Conservation (phyloP, 1,140 invertebrate species). For the Lethrus apterus region DNA sequence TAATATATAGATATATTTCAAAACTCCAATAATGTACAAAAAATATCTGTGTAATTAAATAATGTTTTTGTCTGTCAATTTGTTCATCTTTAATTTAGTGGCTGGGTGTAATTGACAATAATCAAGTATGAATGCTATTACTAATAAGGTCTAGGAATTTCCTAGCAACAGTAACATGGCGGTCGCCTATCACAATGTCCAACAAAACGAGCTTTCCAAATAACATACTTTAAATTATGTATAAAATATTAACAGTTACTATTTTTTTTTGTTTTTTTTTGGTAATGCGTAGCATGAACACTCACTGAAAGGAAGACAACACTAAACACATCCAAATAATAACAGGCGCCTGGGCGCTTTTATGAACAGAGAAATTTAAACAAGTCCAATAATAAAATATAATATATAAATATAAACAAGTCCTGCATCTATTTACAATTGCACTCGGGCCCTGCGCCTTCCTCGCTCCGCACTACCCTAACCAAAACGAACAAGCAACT, state of each 20-base stretch:
- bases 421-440: constrained; percentile 40
- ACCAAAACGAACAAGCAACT: constrained; percentile 39
- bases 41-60: constrained; percentile 49
- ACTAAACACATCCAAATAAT: constrained; percentile 38
- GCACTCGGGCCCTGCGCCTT: constrained; percentile 37
- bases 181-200: constrained; percentile 43
- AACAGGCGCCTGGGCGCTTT: constrained; percentile 16
- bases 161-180: constrained; percentile 43
- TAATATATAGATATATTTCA: constrained; percentile 47
- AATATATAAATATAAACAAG: constrained; percentile 40
- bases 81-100: constrained; percentile 41
- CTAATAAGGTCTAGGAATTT: constrained; percentile 41
- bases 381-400: constrained; percentile 39
- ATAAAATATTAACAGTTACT: constrained; percentile 45
- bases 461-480: constrained; percentile 37
- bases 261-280: constrained; percentile 36
- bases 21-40: constrained; percentile 49
- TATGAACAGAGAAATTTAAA: constrained; percentile 24
- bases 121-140: constrained; percentile 41
- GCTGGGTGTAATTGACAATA: constrained; percentile 43
- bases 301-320: constrained; percentile 41
- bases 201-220: constrained; percentile 42
- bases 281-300: constrained; percentile 41
- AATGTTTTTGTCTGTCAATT: constrained; percentile 43
- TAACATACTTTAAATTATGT: constrained; percentile 44